phyloP scores from a whole-genome alignment of 2,888 invertebrate species.

The Chloroclysta siterata region DNA sequence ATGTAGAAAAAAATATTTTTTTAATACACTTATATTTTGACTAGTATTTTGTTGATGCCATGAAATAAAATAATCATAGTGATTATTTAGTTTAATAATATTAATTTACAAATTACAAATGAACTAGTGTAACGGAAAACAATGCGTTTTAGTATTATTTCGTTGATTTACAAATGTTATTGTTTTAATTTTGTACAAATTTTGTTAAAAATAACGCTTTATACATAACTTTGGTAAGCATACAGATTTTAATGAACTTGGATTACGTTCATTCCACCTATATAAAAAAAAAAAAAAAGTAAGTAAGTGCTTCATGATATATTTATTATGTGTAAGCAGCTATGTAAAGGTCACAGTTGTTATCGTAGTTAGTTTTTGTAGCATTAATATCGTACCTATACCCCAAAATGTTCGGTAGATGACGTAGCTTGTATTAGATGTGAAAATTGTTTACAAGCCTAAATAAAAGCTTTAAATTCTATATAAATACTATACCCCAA shows the following conservation, averaged over 20 bases:
- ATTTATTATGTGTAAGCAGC: constrained; percentile 6
- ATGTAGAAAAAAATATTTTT: background rate
- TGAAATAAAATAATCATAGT: constrained; percentile 33
- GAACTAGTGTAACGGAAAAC: constrained; percentile 57
- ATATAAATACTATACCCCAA: constrained; percentile 17
- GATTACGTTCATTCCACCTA: constrained; percentile 1
- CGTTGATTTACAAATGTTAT: constrained; percentile 53
- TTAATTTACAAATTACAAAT: constrained; percentile 20
- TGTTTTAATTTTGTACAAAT: constrained; percentile 45
- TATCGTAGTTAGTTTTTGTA: background rate
- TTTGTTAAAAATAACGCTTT: constrained; percentile 11
- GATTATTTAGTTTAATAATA: constrained; percentile 21
- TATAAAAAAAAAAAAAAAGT: background rate
- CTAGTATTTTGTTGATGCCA: constrained; percentile 29
- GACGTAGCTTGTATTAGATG: constrained; percentile 25
- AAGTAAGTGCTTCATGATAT: constrained; percentile 6
- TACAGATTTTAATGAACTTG: background rate
- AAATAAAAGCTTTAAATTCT: constrained; percentile 32
- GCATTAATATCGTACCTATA: constrained; percentile 11
- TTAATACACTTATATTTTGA: background rate
- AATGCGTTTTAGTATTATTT: constrained; percentile 83
- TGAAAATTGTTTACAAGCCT: constrained; percentile 25
- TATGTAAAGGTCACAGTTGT: background rate
- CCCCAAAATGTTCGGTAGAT: constrained; percentile 19
- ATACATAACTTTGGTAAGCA: background rate